Evolutionary conservation across 2,797 vertebrate genomes (phyloP), one percentile per base, ranked within the genome.

Genomic region (Chloroceryle inda): DNA sequence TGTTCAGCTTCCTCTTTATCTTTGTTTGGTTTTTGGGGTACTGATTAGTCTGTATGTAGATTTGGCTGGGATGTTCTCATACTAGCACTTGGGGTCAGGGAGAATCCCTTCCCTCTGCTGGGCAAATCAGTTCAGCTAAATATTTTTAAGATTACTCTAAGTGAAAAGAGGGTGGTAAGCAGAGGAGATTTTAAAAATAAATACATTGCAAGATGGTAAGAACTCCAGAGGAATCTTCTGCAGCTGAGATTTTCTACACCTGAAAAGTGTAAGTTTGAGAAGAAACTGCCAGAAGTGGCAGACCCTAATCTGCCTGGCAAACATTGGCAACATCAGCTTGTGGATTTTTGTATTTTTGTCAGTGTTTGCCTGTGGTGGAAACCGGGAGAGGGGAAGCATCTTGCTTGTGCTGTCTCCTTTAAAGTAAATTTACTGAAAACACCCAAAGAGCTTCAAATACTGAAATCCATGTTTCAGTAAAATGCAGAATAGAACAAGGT

Each of bases 21-120:
- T 94, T 88, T 88, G 83, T 93, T 95, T 97, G 45, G 53, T 37
- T 96, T 92, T 40, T 27, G 29, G 38, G 9, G 1, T 56, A 27
- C 62, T 79, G 80, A 61, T 89, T 40, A 89, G 59, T 73, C 67
- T 82, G 42, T 22, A 33, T 22, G 13, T 64, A 37, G 44, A 44
- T 88, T 88, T 56, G 64, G 8, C 27, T 89, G 87, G 42, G 91
- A 72, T 83, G 53, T 67, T 92, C 49, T 88, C 82, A 67, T 75
- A 27, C 8, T 45, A 35, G 53, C 15, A 8, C 10, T 68, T 87
- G 29, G 38, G 8, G 20, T 38, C 10, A 13, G 22, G 13, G 6
- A 31, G 27, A 88, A 56, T 92, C 53, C 24, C 52, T 85, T 83
- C n/a, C 22, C 8, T 58, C 81, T 88, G 23, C 47, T 71, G 29